phyloP scores from a whole-genome alignment of 2,888 invertebrate species.

The Autographa pulchrina region DNA sequence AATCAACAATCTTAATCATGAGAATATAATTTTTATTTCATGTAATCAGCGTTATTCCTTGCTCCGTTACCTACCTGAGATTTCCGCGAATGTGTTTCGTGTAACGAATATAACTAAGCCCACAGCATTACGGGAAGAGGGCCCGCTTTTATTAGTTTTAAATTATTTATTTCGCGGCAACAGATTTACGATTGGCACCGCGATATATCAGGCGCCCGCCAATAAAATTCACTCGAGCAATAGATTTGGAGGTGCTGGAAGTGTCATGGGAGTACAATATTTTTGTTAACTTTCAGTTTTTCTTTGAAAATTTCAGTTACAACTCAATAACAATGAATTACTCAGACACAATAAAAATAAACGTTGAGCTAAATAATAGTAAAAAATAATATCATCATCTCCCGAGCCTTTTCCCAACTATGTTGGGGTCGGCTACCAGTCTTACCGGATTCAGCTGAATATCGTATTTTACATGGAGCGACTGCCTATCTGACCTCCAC shows the following conservation, averaged over 20 bases:
- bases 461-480: too few relatives aligned
- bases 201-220: constrained; percentile 86
- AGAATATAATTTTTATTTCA: constrained; percentile 41
- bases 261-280: constrained; percentile 10
- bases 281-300: background rate
- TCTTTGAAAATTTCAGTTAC: too few relatives aligned
- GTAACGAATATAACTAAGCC: constrained; percentile 52
- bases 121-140: constrained; percentile 62
- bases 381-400: too few relatives aligned
- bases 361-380: too few relatives aligned
- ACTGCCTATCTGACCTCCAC: too few relatives aligned
- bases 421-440: too few relatives aligned
- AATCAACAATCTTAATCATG: background rate
- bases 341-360: too few relatives aligned
- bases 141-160: constrained; percentile 86
- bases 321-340: too few relatives aligned
- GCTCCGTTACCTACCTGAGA: constrained; percentile 38
- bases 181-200: constrained; percentile 87
- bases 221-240: constrained; percentile 78
- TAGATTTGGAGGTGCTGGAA: constrained; percentile 56
- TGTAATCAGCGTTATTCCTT: constrained; percentile 29
- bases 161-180: constrained; percentile 87
- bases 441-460: too few relatives aligned
- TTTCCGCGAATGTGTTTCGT: constrained; percentile 51
- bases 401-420: too few relatives aligned